Conservation (phyloP, 1,140 invertebrate genomes). For the Globodera ellingtonae region DNA sequence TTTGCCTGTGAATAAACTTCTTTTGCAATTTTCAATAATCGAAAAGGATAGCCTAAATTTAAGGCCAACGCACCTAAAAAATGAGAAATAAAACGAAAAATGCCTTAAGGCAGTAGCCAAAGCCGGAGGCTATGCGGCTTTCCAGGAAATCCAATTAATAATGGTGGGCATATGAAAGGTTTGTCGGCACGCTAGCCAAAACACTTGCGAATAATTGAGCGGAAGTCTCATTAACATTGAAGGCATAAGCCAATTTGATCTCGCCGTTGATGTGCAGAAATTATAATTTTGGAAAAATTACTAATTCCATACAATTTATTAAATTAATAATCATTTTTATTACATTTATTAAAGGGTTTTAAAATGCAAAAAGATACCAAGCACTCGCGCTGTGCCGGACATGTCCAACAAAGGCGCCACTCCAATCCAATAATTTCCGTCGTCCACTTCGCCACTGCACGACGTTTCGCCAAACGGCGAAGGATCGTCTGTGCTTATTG, state of each 20-base stretch:
- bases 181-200: not conserved
- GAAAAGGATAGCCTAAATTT: no score
- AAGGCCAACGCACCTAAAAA: no score
- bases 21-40: no score
- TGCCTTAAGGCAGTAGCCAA: no score
- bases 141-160: not conserved
- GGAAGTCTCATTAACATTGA: not conserved
- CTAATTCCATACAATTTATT: slow-evolving; percentile 1
- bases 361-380: slow-evolving; percentile 18
- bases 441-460: not conserved
- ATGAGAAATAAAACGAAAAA: no score
- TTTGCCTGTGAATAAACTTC: no score
- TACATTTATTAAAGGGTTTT: slow-evolving; percentile 14
- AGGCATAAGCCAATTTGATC: slow-evolving; percentile 4
- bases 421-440: slow-evolving; percentile 35
- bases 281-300: not conserved
- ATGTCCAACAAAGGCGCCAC: slow-evolving; percentile 37
- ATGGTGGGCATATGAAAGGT: not conserved
- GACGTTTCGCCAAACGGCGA: not conserved
- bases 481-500: not conserved
- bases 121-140: no score
- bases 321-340: slow-evolving; percentile 7
- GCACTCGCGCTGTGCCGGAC: slow-evolving; percentile 35
- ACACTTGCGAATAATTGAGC: not conserved
- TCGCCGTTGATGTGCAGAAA: not conserved